Evolutionary conservation across 2,888 invertebrate genomes (phyloP), one percentile per base, ranked within the genome.

Genomic region (Tinea pellionella): DNA sequence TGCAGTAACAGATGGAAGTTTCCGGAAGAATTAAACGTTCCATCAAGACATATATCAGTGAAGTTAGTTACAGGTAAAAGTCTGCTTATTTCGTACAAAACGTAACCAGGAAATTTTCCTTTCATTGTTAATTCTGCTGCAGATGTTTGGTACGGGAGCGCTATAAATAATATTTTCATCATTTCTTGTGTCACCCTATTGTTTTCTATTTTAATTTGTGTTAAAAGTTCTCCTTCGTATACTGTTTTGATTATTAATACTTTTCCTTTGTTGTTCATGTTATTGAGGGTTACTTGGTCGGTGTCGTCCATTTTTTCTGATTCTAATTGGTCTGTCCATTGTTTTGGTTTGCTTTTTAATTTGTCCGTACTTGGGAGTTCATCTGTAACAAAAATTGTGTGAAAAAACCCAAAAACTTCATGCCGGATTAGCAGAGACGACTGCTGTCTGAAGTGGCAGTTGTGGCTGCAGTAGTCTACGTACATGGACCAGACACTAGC

Each of bases 1-100:
- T 76, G 68, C 0, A 83, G 59, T 0, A 82, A 58, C 16, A 70
- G 59, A 18, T 73, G 62, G 60, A 74, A 82, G 60, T 78, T 75
- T 0, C 68, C 73, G 63, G 73, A 65, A 12, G 57, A 41, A 0
- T 79, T 3, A 18, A 60, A 66, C 0, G 72, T 69, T 13, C 65
- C 63, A 51, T 82, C 81, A 1, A 82, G 65, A 59, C 69, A 72
- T 2, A 82, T 8, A 11, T 79, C 76, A 0, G 78, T 78, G n/a
- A 82, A 71, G 9, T 69, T 60, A 0, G 74, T 74, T 0, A 43
- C 9, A 0, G 68, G 64, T 1, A 80, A 61, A 18, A 76, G 63
- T 15, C 72, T 72, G 12, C 64, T 62, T 2, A 83, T 65, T 64
- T 80, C 80, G 51, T 80, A 64, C 0, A 81, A 12, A 0, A 64